Percentiles rank a stretch among this genome's conserved stretches.
These are phyloP conservation scores for Coremacera marginata DNA, from an alignment of 2,888 invertebrate genomes.

Conservation along the genomic window DNA sequence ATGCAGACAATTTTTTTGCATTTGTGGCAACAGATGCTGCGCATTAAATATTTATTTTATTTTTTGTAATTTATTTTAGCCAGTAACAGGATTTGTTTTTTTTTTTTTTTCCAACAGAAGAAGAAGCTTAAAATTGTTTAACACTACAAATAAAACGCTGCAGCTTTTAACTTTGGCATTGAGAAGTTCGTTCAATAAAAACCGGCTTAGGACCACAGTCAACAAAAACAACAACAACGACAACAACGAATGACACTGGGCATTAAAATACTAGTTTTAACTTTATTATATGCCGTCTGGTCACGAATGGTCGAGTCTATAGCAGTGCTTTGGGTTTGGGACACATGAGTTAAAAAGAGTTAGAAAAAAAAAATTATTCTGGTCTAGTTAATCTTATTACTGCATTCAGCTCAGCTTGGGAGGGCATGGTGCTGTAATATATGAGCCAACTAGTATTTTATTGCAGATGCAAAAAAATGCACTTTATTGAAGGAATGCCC, in stretches of 20 bases:
- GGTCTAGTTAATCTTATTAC: background rate
- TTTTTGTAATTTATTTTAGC: no score
- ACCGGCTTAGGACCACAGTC: background rate
- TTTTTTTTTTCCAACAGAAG: background rate
- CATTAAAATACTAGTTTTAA: background rate
- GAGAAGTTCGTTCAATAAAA: background rate
- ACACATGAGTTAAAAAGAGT: no score
- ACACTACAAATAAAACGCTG: background rate
- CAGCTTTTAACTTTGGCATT: conserved; percentile 8
- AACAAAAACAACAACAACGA: background rate
- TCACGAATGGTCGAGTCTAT: no score
- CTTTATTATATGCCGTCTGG: background rate
- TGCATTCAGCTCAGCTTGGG: background rate
- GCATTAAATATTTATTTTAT: no score
- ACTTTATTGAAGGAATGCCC: no score
- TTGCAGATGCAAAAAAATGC: no score
- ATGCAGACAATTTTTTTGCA: background rate
- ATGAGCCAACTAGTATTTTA: no score
- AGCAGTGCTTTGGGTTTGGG: no score
- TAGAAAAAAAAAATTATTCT: background rate
- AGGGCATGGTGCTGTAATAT: no score
- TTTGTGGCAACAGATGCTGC: background rate
- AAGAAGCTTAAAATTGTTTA: background rate
- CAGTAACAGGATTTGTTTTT: background rate
- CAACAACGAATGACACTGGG: background rate